Evolutionary conservation across 2,797 vertebrate genomes (phyloP).

Genomic region (Oryzias sinensis): DNA sequence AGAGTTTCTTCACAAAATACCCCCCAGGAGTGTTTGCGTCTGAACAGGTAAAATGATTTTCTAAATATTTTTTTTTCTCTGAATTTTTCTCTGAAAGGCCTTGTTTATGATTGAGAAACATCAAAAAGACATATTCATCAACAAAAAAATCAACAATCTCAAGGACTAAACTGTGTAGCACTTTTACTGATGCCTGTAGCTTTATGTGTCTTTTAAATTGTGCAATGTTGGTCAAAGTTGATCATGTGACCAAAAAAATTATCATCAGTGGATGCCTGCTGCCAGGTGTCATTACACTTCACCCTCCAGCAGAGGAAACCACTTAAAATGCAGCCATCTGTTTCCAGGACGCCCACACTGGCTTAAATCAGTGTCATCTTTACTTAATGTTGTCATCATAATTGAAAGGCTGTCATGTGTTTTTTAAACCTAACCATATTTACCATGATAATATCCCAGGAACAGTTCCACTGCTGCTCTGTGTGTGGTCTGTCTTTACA

Average conservation of each 20-base stretch:
- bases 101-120: no score
- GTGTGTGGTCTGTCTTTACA: slow-evolving; percentile 4
- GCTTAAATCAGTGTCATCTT: slow-evolving; percentile 27
- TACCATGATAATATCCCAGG: background rate
- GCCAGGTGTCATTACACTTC: slow-evolving; percentile 52
- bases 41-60: no score
- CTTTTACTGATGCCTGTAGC: slow-evolving; percentile 17
- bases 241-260: slow-evolving; percentile 57
- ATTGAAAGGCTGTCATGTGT: slow-evolving; percentile 12
- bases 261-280: slow-evolving; percentile 39
- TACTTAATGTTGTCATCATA: slow-evolving; percentile 27
- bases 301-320: slow-evolving; percentile 35
- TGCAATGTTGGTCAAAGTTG: slow-evolving; percentile 43
- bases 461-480: background rate
- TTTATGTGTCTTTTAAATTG: slow-evolving; percentile 15
- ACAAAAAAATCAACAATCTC: no score
- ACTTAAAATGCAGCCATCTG: slow-evolving; percentile 38
- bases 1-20: no score
- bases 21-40: no score
- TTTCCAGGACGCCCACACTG: slow-evolving; percentile 26
- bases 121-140: no score
- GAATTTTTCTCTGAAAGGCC: no score
- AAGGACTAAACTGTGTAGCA: no score
- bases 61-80: no score
- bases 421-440: background rate